Evolutionary conservation across 37 sponge, comb jelly and placozoan genomes (phyloP).

Genomic region (Aplysina aerophoba): DNA sequence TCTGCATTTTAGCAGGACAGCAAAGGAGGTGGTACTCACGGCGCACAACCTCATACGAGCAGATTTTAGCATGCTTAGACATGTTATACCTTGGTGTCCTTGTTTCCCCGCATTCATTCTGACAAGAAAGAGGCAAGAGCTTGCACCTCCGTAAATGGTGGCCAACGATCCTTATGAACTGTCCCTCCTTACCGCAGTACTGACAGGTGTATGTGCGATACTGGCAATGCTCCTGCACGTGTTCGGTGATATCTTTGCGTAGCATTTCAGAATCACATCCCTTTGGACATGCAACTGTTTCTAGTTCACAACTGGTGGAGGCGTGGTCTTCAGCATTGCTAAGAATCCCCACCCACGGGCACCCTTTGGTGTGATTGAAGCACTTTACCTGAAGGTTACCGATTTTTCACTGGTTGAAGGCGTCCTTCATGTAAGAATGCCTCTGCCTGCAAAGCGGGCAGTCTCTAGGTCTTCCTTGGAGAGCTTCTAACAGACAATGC

Average conservation of each 20-base stretch:
- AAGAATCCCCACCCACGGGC: neutral
- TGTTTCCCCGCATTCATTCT: neutral
- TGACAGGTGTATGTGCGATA: neutral
- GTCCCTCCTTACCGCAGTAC: neutral
- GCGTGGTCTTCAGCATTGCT: neutral
- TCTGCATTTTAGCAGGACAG: slow-evolving; percentile 8
- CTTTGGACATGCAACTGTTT: neutral
- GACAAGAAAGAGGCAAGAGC: neutral
- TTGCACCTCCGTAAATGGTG: neutral
- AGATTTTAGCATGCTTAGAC: neutral
- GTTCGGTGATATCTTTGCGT: neutral
- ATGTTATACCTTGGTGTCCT: neutral
- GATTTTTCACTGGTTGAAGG: neutral
- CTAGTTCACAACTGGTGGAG: neutral
- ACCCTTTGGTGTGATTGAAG: neutral
- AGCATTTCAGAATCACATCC: neutral
- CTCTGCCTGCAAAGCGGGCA: slow-evolving; percentile 6
- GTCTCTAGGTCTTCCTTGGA: no score
- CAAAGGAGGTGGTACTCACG: slow-evolving; percentile 22
- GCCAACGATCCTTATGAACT: neutral
- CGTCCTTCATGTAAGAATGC: neutral
- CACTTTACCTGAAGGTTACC: slow-evolving; percentile 2
- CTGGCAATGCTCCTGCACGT: neutral
- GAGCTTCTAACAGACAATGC: no score
- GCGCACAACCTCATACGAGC: neutral